Percentiles rank a stretch among this genome's conserved stretches.
Conservation (phyloP, 2,797 vertebrate species). For the Sebastiscus albofasciatus region DNA sequence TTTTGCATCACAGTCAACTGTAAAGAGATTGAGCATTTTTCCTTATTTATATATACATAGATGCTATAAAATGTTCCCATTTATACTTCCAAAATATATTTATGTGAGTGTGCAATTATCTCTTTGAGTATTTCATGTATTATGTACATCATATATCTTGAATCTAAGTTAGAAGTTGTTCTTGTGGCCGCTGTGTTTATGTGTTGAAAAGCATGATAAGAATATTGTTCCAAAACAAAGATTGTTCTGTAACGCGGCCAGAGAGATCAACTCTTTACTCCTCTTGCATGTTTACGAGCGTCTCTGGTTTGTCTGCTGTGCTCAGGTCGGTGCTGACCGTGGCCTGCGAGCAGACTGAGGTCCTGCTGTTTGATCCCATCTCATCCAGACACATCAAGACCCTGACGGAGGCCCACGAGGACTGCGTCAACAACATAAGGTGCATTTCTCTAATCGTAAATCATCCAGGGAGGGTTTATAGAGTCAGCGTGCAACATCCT, state of each 20-base stretch:
- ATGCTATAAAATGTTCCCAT: too few species aligned
- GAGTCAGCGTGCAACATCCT: background rate
- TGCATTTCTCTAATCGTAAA: constrained; percentile 42
- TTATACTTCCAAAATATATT: too few species aligned
- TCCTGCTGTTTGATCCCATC: constrained; percentile 96
- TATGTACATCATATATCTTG: background rate
- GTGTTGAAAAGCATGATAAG: background rate
- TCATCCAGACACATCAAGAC: constrained; percentile 98
- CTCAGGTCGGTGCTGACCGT: constrained; percentile 95
- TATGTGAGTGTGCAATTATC: background rate
- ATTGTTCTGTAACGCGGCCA: rapidly evolving
- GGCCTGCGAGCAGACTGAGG: constrained; percentile 97
- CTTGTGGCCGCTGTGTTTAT: background rate
- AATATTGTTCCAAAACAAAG: background rate
- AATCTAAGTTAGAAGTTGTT: background rate
- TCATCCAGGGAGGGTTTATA: background rate
- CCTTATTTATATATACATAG: too few species aligned
- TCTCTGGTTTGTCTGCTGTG: background rate
- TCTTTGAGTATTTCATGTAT: background rate
- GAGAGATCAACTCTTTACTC: rapidly evolving
- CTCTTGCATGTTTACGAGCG: background rate
- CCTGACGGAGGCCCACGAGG: constrained; percentile 95
- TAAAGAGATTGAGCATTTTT: too few species aligned
- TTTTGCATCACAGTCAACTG: background rate
- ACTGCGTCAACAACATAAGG: constrained; percentile 99